Base-by-base conservation (phyloP, 2,113 vertebrate species). In the Setophaga kirtlandii region DNA sequence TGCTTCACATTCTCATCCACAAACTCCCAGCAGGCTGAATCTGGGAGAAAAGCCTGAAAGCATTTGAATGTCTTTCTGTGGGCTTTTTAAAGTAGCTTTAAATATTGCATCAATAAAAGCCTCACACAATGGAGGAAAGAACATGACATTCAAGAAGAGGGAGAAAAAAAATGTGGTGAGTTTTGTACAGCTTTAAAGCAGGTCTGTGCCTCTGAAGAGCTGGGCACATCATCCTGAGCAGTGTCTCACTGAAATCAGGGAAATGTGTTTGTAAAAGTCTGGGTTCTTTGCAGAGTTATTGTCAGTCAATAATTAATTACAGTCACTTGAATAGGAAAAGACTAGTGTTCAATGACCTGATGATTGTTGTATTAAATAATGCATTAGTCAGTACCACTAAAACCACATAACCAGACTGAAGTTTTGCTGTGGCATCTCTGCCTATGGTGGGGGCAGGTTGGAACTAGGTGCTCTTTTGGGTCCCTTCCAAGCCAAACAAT, bases 71-170 rank as follows among this genome's bases (percentile, higher is more conserved):
- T 56, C 52, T 31, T 91, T 78, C 35, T 75, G 7, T 67, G 35
- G 35, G 75, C 42, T 64, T 96, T 94, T 87, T 13, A 87, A 79
- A 87, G 37, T 42, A 63, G 41, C 62, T 95, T 93, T 94, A 84
- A 89, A 75, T 95, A 65, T 60, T 87, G 53, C 74, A 77, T 79
- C 47, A 75, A 10, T 92, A 89, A 94, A 90, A 86, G 28, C 60
- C 42, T 33, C 2, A 0, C 68, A 74, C 64, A 76, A 11, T 70
- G 53, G 58, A 37, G 33, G 24, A 87, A 89, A 74, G 58, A 75
- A 21, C n/a, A 60, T 67, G 77, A 25, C 23, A 39, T 17, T 93
- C 56, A 83, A 70, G 42, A 85, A 73, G 33, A 7, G 0, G 12
- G 39, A 87, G 20, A 6, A 19, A 41, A 65, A 77, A 87, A 62